Conservation (phyloP, 2,113 vertebrate genomes). For the Nyctibius bracteatus region DNA sequence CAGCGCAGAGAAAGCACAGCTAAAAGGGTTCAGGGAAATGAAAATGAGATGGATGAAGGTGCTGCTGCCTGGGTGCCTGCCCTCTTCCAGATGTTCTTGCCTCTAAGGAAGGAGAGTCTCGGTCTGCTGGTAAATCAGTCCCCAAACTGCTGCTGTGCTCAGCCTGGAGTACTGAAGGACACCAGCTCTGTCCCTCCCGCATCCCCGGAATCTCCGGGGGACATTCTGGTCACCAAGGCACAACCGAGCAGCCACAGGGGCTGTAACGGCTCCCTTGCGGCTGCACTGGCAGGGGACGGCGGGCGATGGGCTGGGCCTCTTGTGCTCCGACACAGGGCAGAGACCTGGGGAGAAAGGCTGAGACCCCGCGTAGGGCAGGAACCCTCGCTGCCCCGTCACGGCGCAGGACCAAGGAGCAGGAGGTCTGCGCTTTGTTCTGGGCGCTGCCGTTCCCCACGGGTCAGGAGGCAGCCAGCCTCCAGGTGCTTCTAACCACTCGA, state of each 20-base stretch:
- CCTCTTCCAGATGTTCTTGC: background rate
- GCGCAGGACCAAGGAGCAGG: background rate
- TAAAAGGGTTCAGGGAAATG: background rate
- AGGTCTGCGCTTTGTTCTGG: background rate
- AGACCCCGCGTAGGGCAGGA: fast-evolving
- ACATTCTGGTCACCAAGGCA: background rate
- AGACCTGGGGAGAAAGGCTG: background rate
- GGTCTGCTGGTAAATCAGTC: background rate
- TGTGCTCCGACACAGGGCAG: fast-evolving
- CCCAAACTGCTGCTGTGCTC: background rate
- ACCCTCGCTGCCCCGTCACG: background rate
- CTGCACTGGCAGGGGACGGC: background rate
- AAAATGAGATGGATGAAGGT: conserved; percentile 19
- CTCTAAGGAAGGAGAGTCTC: background rate
- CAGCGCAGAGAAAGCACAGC: background rate
- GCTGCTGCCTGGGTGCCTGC: background rate
- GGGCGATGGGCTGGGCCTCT: fast-evolving
- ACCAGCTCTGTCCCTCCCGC: background rate
- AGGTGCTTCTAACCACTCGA: background rate
- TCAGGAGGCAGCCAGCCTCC: background rate
- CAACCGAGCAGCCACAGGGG: background rate
- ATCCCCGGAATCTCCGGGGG: background rate
- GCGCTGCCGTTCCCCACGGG: background rate
- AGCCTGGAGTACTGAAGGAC: background rate
- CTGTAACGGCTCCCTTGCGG: background rate